Evolutionary conservation across 2,797 vertebrate species (phyloP).

Genomic region (Anguilla pacifica): DNA sequence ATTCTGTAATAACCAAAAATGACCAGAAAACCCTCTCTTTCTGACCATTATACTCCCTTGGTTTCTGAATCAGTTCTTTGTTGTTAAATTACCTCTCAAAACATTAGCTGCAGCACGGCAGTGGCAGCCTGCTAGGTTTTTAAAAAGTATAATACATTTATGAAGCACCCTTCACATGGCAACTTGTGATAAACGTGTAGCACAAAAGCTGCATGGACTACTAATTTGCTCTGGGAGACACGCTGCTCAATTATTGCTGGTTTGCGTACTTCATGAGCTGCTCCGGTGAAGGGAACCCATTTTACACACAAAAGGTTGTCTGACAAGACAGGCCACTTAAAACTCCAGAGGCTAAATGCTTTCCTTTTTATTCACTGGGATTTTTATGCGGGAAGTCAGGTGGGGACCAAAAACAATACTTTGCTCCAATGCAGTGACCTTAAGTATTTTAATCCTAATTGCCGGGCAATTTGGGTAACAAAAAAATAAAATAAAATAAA

Average conservation of each 20-base stretch:
- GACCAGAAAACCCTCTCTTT: constrained; percentile 37
- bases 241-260: constrained; percentile 67
- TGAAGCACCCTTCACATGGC: constrained; percentile 66
- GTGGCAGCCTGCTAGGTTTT: constrained; percentile 59
- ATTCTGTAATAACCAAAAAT: constrained; percentile 58
- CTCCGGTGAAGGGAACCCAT: constrained; percentile 57
- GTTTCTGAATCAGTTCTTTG: constrained; percentile 52
- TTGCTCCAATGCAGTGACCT: constrained; percentile 46
- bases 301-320: constrained; percentile 51
- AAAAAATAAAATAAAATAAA: background rate
- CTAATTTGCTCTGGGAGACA: constrained; percentile 66
- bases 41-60: constrained; percentile 40
- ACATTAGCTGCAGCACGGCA: constrained; percentile 43
- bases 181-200: constrained; percentile 50
- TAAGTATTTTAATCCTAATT: constrained; percentile 52
- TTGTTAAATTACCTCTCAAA: constrained; percentile 52
- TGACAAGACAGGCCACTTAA: constrained; percentile 60
- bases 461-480: constrained; percentile 6
- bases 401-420: constrained; percentile 56
- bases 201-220: constrained; percentile 62
- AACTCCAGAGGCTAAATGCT: constrained; percentile 52
- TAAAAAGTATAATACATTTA: constrained; percentile 68
- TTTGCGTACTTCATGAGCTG: constrained; percentile 61
- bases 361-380: constrained; percentile 56
- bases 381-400: constrained; percentile 61